Evolutionary conservation across 2,888 invertebrate genomes (phyloP).

Genomic region (Candidula unifasciata): DNA sequence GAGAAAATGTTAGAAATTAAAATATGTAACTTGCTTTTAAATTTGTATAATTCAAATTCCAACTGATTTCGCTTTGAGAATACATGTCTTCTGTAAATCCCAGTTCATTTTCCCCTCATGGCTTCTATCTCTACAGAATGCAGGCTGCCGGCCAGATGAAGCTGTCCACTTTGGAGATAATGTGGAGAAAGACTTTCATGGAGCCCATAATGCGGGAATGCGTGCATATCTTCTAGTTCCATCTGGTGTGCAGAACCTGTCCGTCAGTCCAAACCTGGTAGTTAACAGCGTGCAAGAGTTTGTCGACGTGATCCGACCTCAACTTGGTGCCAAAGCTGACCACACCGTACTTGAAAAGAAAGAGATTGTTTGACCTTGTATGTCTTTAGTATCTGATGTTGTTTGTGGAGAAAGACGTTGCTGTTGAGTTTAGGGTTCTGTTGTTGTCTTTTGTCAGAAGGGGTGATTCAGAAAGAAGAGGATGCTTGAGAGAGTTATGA

Average conservation of each 20-base stretch:
- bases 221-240: conserved; percentile 80
- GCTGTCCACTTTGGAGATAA: conserved; percentile 91
- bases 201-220: conserved; percentile 88
- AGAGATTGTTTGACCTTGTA: conserved; percentile 3
- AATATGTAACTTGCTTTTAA: too few species aligned
- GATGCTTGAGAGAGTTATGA: too few species aligned
- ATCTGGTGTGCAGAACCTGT: conserved; percentile 30
- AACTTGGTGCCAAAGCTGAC: not conserved
- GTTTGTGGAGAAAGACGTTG: not conserved
- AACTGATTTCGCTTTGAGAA: too few species aligned
- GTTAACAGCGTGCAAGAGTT: conserved; percentile 51
- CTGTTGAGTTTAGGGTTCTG: not conserved
- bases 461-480: too few species aligned
- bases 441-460: too few species aligned
- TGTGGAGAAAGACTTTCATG: conserved; percentile 86
- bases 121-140: conserved; percentile 58
- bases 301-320: conserved; percentile 50
- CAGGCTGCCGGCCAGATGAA: conserved; percentile 80
- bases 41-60: too few species aligned
- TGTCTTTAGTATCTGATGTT: not conserved
- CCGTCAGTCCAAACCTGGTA: conserved; percentile 43
- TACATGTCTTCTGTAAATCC: too few species aligned
- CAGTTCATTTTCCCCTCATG: too few species aligned
- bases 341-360: not conserved
- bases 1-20: too few species aligned